phyloP scores from a whole-genome alignment of 1,140 invertebrate genomes.

The Aphidius ervi region DNA sequence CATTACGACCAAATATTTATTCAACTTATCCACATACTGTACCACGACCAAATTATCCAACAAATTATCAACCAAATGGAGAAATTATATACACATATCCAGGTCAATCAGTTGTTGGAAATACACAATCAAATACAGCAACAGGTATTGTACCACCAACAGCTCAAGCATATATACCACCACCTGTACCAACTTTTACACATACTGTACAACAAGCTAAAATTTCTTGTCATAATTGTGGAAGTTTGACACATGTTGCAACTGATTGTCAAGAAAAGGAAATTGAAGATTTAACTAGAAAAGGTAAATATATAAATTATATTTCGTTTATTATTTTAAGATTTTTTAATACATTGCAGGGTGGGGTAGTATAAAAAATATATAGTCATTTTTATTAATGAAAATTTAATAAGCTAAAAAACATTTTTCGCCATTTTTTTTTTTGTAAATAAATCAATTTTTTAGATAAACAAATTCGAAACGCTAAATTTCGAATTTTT shows the following conservation, averaged over 20 bases:
- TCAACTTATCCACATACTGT: conserved; percentile 49
- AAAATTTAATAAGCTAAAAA: too few relatives aligned
- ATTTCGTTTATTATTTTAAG: too few relatives aligned
- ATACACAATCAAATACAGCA: conserved; percentile 31
- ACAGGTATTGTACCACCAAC: conserved; percentile 42
- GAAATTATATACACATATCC: conserved; percentile 54
- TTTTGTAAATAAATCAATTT: too few relatives aligned
- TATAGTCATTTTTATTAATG: too few relatives aligned
- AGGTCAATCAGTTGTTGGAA: conserved; percentile 49
- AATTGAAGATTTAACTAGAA: conserved; percentile 78
- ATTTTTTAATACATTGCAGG: too few relatives aligned
- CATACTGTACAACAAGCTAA: conserved; percentile 53
- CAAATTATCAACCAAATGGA: conserved; percentile 49
- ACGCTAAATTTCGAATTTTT: too few relatives aligned
- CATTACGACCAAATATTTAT: conserved; percentile 46
- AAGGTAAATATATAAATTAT: conserved; percentile 42
- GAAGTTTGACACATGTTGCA: conserved; percentile 70
- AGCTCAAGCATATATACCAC: conserved; percentile 49
- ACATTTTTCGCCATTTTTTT: too few relatives aligned
- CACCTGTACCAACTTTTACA: conserved; percentile 48
- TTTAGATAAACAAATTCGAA: too few relatives aligned
- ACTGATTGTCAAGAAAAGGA: conserved; percentile 78
- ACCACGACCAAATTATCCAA: conserved; percentile 48
- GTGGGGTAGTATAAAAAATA: too few relatives aligned
- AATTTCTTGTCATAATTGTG: conserved; percentile 65